These are phyloP conservation scores for Trissonchulus sp. DNA, from an alignment of 2,888 invertebrate species.

Conservation along the genomic window DNA sequence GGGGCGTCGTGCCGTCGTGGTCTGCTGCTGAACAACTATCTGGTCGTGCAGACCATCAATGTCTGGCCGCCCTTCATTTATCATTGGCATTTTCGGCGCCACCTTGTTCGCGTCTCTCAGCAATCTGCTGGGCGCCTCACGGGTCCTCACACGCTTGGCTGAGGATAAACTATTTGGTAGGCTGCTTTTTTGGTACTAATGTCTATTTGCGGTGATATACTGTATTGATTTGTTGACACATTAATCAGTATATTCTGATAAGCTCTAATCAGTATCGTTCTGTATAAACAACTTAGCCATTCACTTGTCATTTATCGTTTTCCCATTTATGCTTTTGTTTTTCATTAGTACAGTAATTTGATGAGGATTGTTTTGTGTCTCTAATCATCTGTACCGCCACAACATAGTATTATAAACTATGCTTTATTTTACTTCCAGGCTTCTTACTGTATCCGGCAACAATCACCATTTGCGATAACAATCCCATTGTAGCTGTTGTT, in stretches of 20 bases:
- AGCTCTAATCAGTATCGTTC: no score
- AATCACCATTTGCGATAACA: constrained; percentile 66
- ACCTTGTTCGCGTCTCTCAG: constrained; percentile 93
- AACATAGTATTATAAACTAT: no score
- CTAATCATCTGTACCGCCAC: neutral
- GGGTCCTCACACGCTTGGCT: constrained; percentile 90
- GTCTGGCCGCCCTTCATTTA: constrained; percentile 58
- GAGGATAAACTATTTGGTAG: constrained; percentile 91
- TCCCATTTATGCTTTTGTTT: no score
- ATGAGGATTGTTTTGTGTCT: no score
- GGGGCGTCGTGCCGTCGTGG: constrained; percentile 69
- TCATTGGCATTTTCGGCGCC: constrained; percentile 62
- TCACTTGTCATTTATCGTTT: no score
- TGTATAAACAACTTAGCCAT: no score
- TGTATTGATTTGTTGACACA: no score
- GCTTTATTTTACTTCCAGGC: constrained; percentile 43
- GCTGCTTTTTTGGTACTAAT: constrained; percentile 37
- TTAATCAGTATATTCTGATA: no score
- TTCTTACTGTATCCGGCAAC: constrained; percentile 66
- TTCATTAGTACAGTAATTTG: no score
- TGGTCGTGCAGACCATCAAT: constrained; percentile 69
- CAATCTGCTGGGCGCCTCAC: constrained; percentile 89
- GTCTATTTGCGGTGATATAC: no score
- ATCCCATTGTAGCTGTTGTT: constrained; percentile 74
- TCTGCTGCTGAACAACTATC: constrained; percentile 74